These are phyloP conservation scores for Battus philenor DNA, from an alignment of 1,140 invertebrate species.

Conservation along the genomic window DNA sequence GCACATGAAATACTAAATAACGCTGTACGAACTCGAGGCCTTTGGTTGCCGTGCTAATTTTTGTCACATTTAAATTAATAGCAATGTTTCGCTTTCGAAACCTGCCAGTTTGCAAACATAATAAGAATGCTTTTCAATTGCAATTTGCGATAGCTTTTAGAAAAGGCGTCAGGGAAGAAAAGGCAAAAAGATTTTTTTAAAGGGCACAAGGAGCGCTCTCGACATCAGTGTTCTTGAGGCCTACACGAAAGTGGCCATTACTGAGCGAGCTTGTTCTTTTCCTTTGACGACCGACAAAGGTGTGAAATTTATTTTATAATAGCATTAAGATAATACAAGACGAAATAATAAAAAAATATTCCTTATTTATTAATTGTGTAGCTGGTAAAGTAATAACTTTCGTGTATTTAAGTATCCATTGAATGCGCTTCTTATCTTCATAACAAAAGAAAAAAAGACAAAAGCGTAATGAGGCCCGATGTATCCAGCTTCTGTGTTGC, in stretches of 20 bases:
- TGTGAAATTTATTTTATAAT: no score
- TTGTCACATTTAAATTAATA: conserved; percentile 1
- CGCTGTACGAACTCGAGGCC: not conserved
- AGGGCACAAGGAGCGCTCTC: conserved; percentile 54
- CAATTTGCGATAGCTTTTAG: not conserved
- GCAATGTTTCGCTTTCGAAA: no score
- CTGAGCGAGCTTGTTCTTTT: conserved; percentile 31
- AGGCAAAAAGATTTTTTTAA: conserved; percentile 30
- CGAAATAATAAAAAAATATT: no score
- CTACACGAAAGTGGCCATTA: conserved; percentile 53
- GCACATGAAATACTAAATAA: conserved; percentile 7
- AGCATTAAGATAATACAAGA: no score
- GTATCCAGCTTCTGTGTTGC: conserved; percentile 12
- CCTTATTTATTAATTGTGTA: no score
- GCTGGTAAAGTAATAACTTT: not conserved
- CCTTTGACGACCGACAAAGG: conserved; percentile 17
- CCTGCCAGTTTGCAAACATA: no score
- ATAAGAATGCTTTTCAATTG: not conserved
- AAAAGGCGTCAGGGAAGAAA: conserved; percentile 13
- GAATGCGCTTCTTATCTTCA: conserved; percentile 9
- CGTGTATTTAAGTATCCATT: conserved; percentile 1
- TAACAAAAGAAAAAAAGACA: conserved; percentile 14
- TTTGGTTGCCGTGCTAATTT: not conserved
- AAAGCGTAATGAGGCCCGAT: conserved; percentile 11
- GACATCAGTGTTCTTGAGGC: conserved; percentile 47